Conservation (phyloP, 2,797 vertebrate species). For the Falco novaeseelandiae region DNA sequence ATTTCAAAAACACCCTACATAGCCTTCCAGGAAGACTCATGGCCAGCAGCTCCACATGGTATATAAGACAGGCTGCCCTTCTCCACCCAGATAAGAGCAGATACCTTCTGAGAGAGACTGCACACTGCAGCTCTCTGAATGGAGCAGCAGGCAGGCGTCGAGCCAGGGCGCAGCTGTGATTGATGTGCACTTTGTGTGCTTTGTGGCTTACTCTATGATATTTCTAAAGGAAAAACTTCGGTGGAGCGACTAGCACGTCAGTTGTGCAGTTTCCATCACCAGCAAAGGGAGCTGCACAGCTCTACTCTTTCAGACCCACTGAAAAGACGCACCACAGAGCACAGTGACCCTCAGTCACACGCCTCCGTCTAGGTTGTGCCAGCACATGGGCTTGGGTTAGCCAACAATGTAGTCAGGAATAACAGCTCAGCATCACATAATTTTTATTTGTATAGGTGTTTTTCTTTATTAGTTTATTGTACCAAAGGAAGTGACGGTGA, state of each 20-base stretch:
- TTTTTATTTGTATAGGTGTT: background rate
- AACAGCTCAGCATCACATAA: background rate
- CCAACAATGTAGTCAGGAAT: background rate
- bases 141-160: slow-evolving; percentile 21
- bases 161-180: background rate
- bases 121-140: background rate
- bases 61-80: background rate
- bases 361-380: background rate
- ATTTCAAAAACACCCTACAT: rapidly evolving
- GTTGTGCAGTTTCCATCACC: background rate
- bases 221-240: background rate
- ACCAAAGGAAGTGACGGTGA: background rate
- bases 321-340: background rate
- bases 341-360: background rate
- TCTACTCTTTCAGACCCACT: background rate
- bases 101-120: background rate
- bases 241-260: background rate
- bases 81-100: background rate
- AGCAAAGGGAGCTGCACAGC: background rate
- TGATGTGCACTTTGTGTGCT: slow-evolving; percentile 21
- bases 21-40: background rate
- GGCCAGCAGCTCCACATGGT: background rate
- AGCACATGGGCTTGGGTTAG: background rate
- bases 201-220: background rate
- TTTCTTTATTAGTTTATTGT: background rate